Percentiles rank a stretch among this genome's conserved stretches.
These are phyloP conservation scores for Lanistes nyassanus DNA, from an alignment of 1,140 invertebrate genomes.

Conservation along the genomic window DNA sequence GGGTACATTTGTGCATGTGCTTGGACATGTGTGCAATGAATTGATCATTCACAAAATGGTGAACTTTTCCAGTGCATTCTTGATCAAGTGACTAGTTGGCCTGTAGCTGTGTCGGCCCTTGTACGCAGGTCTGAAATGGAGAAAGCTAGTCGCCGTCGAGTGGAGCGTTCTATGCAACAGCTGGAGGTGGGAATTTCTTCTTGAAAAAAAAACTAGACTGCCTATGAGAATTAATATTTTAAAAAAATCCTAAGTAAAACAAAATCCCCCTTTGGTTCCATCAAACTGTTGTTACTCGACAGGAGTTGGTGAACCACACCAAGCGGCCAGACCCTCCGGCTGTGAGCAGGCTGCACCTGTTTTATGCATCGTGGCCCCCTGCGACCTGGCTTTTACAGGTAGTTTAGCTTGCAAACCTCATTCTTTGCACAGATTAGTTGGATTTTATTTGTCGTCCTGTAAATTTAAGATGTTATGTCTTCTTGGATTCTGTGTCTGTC, in stretches of 20 bases:
- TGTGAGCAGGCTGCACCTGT: constrained; percentile 68
- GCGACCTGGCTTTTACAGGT: constrained; percentile 80
- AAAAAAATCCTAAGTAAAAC: constrained; percentile 4
- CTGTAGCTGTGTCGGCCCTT: constrained; percentile 76
- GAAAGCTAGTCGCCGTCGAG: constrained; percentile 77
- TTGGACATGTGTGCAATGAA: background rate
- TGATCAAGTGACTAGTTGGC: constrained; percentile 68
- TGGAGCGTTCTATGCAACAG: constrained; percentile 89
- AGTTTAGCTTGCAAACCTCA: background rate
- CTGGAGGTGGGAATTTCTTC: constrained; percentile 68
- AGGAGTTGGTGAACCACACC: constrained; percentile 78
- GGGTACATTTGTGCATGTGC: background rate
- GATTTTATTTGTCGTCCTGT: no score
- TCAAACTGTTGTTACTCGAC: no score
- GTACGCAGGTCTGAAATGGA: constrained; percentile 82
- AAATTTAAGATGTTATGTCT: no score
- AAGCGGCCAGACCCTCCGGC: constrained; percentile 65
- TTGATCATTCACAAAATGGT: background rate
- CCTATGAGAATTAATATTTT: background rate
- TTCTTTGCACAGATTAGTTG: no score
- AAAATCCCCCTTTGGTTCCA: no score
- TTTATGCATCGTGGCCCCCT: constrained; percentile 70
- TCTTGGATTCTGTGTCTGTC: no score
- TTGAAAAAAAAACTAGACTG: background rate
- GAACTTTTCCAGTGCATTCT: constrained; percentile 49